Conservation (phyloP, 2,888 invertebrate species). For the Thumatha senex region DNA sequence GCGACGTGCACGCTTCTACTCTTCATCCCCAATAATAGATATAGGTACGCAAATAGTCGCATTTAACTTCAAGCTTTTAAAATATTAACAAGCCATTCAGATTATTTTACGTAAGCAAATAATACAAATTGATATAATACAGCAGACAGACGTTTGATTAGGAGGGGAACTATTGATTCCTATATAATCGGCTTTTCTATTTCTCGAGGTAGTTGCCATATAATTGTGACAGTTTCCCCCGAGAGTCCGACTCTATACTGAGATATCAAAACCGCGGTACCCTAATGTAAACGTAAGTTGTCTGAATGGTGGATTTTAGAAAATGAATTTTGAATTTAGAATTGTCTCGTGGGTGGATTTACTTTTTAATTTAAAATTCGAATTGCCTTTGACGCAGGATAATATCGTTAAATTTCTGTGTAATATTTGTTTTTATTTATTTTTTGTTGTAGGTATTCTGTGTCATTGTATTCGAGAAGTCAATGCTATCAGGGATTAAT, state of each 20-base stretch:
- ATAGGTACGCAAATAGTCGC: background rate
- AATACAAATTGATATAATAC: constrained; percentile 34
- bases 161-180: constrained; percentile 21
- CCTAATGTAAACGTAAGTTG: constrained; percentile 3
- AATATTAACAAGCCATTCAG: constrained; percentile 15
- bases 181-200: constrained; percentile 62
- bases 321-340: constrained; percentile 8
- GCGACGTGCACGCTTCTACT: too few species aligned
- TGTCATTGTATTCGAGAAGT: too few species aligned
- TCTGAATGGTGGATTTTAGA: constrained; percentile 9
- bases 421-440: background rate
- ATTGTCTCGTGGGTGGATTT: constrained; percentile 11
- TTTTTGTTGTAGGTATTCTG: too few species aligned
- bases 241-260: constrained; percentile 28
- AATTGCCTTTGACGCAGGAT: background rate
- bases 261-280: constrained; percentile 17
- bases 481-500: too few species aligned
- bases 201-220: constrained; percentile 38
- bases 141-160: constrained; percentile 1
- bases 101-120: constrained; percentile 22
- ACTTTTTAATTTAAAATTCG: constrained; percentile 9
- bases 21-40: too few species aligned
- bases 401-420: background rate
- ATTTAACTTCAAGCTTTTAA: background rate
- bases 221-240: constrained; percentile 51